phyloP scores from a whole-genome alignment of 2,888 invertebrate genomes.

The Lithophane leautieri region DNA sequence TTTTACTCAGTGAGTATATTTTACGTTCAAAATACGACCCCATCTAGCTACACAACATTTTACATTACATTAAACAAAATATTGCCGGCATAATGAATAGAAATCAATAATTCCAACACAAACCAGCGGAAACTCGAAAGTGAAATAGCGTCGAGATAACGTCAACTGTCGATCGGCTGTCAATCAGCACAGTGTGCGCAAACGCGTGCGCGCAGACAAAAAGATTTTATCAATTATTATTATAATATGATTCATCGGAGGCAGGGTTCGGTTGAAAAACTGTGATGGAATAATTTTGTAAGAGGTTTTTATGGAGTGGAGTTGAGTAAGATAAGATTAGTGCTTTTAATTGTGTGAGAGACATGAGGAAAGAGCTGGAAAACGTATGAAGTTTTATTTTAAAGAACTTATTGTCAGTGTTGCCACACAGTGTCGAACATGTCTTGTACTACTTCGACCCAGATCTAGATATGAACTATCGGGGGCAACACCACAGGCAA shows the following conservation, averaged over 20 bases:
- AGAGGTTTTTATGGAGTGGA: background rate
- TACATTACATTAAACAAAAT: constrained; percentile 14
- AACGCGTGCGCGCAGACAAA: constrained; percentile 60
- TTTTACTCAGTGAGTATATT: no score
- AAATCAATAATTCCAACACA: constrained; percentile 54
- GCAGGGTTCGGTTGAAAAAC: constrained; percentile 36
- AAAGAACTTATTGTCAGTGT: background rate
- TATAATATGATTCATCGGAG: constrained; percentile 53
- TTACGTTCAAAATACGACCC: no score
- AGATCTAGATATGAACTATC: no score
- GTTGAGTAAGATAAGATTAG: background rate
- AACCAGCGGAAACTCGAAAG: constrained; percentile 60
- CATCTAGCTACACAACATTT: background rate
- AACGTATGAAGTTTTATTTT: background rate
- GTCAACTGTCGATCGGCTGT: constrained; percentile 63
- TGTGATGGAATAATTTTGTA: constrained; percentile 51
- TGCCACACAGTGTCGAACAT: no score
- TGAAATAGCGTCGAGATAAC: constrained; percentile 66
- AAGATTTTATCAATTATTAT: constrained; percentile 63
- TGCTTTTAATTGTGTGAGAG: background rate
- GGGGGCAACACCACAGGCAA: no score
- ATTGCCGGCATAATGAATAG: constrained; percentile 32
- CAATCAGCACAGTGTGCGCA: constrained; percentile 63
- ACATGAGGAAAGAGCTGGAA: background rate
- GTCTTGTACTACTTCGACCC: background rate